Evolutionary conservation across 2,113 vertebrate species (phyloP).

Genomic region (Prietella phreatophila): DNA sequence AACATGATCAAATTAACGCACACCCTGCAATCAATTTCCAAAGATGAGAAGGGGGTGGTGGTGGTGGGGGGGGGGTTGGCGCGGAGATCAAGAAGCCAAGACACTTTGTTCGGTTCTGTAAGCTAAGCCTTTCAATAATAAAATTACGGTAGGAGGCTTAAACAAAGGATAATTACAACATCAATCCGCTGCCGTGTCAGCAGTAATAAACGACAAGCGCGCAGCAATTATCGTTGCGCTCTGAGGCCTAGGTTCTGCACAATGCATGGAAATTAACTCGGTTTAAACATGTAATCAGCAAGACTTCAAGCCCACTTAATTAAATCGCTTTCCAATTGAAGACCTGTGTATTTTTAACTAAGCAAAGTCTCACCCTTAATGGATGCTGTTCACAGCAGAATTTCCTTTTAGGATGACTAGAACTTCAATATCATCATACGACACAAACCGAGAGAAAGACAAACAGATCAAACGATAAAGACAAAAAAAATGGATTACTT

Average conservation of each 20-base stretch:
- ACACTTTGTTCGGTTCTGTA: not conserved
- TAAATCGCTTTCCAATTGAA: slow-evolving; percentile 4
- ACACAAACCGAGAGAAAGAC: not conserved
- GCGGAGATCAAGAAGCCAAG: not conserved
- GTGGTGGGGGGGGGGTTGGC: accelerated
- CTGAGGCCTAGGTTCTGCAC: slow-evolving; percentile 7
- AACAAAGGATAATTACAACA: slow-evolving; percentile 29
- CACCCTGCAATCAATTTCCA: not conserved
- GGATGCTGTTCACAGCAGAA: not conserved
- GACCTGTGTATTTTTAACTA: not conserved
- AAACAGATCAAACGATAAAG: not conserved
- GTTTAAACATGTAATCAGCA: slow-evolving; percentile 6
- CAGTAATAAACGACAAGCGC: slow-evolving; percentile 23
- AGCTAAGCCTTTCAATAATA: not conserved
- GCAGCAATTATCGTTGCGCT: slow-evolving; percentile 10
- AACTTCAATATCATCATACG: too few species aligned
- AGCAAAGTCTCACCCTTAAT: not conserved
- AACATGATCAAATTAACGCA: not conserved
- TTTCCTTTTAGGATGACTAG: too few species aligned
- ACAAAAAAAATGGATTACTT: too few species aligned
- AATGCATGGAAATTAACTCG: slow-evolving; percentile 16
- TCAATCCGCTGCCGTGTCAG: slow-evolving; percentile 32
- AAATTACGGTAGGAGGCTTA: slow-evolving; percentile 8
- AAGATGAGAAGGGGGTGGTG: not conserved
- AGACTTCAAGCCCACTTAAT: slow-evolving; percentile 25